phyloP scores from a whole-genome alignment of 2,797 vertebrate species.

The Hafferia zeledoni region DNA sequence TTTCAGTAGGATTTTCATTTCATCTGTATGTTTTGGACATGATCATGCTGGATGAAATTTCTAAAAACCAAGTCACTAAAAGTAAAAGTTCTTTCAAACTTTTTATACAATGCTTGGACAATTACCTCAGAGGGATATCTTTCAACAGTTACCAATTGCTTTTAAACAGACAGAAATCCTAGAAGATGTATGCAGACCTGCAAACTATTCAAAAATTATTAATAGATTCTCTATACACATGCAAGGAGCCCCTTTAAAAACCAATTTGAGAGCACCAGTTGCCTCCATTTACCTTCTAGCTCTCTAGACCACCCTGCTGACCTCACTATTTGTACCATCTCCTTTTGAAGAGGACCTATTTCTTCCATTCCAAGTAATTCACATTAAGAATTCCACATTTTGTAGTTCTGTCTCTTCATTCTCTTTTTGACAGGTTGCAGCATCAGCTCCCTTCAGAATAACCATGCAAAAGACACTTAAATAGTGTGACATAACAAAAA shows the following conservation, averaged over 20 bases:
- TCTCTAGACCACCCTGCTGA: background rate
- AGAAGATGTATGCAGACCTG: background rate
- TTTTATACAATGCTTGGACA: background rate
- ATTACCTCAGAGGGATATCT: background rate
- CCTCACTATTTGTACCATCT: background rate
- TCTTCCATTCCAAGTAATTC: background rate
- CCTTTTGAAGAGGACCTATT: background rate
- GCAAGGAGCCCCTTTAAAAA: background rate
- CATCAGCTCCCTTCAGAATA: background rate
- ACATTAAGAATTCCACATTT: background rate
- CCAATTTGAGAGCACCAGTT: background rate
- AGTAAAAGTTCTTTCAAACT: background rate
- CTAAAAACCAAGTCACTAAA: background rate
- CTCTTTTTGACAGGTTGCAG: background rate
- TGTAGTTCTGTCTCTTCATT: background rate
- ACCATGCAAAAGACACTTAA: background rate
- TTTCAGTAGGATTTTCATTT: background rate
- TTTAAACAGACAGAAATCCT: background rate
- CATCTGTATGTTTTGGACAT: background rate
- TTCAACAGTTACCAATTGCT: background rate
- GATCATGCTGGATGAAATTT: background rate
- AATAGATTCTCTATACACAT: background rate
- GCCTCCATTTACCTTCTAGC: background rate
- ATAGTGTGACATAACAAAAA: background rate
- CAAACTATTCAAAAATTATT: constrained; percentile 16